Evolutionary conservation across 1,140 invertebrate species (phyloP), one percentile per base, ranked within the genome.

Genomic region (Apis laboriosa): DNA sequence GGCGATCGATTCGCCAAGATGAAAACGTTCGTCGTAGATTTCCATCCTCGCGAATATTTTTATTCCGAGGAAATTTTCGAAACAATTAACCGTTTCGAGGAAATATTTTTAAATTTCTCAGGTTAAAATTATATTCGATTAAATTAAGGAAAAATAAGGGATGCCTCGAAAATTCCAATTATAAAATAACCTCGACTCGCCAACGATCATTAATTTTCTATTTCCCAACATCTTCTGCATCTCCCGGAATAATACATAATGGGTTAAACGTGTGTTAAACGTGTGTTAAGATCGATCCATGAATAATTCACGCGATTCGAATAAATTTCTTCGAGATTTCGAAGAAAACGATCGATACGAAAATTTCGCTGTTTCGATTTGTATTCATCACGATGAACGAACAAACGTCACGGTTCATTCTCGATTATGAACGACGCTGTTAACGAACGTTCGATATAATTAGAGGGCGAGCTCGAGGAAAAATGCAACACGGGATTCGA

Each of bases 391-490:
- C 13, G 17, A 7, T 21, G 56, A 13, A 74, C 43, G 53, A 51
- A 66, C 49, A 15, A 60, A 21, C 8, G 49, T 12, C 15, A 5
- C 5, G 0, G 9, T 53, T 53, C 28, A 67, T 56, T 49, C 60
- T 24, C 75, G 28, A 67, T 77, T 77, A 77, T 43, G 49, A 51
- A 49, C 75, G 53, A 17, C 75, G 75, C 66, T 49, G 53, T 63
- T 67, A 77, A 63, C 75, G 61, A 77, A 77, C 60, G 63, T 61
- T 74, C 56, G 66, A 67, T 53, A 34, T 58, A 58, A 64, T 55
- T 63, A 53, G n/a, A 24, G 43, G 28, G 12, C 19, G 13, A 21
- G 58, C 43, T n/a, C 43, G 15, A 8, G 34, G 34, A 64, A 19
- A 58, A 63, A 63, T 19, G 49, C 49, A 21, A 12, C 55, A 13